phyloP scores from a whole-genome alignment of 2,113 vertebrate species.

The Muscicapa adusta region DNA sequence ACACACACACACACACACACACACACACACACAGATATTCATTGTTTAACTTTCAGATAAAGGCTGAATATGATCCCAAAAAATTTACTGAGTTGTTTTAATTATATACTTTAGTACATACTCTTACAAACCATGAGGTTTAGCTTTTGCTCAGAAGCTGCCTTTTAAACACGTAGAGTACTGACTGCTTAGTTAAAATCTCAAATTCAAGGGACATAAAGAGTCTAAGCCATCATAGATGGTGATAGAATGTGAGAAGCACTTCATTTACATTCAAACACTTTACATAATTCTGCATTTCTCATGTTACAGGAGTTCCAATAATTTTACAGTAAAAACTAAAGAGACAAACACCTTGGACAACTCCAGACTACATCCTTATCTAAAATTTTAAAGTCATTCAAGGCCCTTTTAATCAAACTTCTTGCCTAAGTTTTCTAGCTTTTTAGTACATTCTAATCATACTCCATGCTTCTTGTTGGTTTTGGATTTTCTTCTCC shows the following conservation, averaged over 20 bases:
- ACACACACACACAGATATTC: accelerated
- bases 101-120: not conserved
- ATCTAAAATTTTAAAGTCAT: not conserved
- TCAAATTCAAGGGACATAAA: not conserved
- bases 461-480: not conserved
- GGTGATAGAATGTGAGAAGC: not conserved
- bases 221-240: not conserved
- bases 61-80: not conserved
- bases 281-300: not conserved
- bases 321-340: not conserved
- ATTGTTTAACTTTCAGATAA: not conserved
- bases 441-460: not conserved
- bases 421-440: not conserved
- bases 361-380: not conserved
- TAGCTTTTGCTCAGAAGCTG: not conserved
- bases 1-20: accelerated
- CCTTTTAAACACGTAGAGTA: not conserved
- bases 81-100: not conserved
- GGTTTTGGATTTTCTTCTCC: not conserved
- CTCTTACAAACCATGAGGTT: not conserved
- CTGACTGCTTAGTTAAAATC: not conserved
- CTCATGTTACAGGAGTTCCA: not conserved
- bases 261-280: not conserved
- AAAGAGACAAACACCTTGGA: not conserved
- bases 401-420: not conserved